phyloP scores from a whole-genome alignment of 2,113 vertebrate genomes.

The Microtus montanus region DNA sequence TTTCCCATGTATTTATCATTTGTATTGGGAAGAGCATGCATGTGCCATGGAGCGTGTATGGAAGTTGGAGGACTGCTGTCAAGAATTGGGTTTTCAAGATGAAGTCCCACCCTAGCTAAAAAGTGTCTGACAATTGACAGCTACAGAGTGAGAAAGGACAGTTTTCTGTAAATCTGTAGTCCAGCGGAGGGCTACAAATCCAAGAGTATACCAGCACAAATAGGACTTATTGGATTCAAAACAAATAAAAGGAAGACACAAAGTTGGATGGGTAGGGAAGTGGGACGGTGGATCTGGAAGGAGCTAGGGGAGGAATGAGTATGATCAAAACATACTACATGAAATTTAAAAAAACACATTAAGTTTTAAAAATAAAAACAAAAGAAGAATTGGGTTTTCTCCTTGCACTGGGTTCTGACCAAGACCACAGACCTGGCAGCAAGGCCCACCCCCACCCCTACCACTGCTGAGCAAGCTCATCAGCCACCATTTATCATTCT shows the following conservation, averaged over 20 bases:
- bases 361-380: not conserved
- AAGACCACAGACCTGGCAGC: not conserved
- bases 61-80: no score
- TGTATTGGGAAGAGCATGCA: not conserved
- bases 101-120: not conserved
- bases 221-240: not conserved
- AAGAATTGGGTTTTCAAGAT: not conserved
- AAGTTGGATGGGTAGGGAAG: not conserved
- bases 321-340: not conserved
- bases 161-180: not conserved
- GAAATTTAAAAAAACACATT: not conserved
- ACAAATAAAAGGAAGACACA: not conserved
- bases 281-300: not conserved
- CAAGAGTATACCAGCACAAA: not conserved
- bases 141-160: fast-evolving
- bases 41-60: not conserved
- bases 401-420: not conserved
- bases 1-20: not conserved
- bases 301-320: not conserved
- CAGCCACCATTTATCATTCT: not conserved
- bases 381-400: not conserved
- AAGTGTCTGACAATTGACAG: not conserved
- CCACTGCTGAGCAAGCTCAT: not conserved
- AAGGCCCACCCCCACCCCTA: not conserved
- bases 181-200: not conserved